Evolutionary conservation across 53 echinoderm and acorn worm species (phyloP).

Genomic region (Antedon mediterranea): DNA sequence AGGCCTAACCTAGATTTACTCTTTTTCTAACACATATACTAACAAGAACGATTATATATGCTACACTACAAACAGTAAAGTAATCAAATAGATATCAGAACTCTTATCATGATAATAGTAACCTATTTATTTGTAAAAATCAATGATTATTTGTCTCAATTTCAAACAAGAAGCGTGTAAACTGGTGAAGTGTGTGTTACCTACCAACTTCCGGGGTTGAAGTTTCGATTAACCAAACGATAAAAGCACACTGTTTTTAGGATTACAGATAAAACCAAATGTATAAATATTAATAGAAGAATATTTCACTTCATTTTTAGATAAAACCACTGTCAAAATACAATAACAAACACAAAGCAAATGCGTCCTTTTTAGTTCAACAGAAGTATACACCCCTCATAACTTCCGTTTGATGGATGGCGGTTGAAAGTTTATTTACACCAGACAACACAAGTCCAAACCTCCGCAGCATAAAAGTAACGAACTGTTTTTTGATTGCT

Average conservation of each 20-base stretch:
- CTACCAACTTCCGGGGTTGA: not conserved
- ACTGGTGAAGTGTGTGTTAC: not conserved
- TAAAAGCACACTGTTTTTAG: not conserved
- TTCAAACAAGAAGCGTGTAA: not conserved
- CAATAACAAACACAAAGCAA: not conserved
- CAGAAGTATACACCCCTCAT: not conserved
- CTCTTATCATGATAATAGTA: not conserved
- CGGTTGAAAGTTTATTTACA: constrained; percentile 1
- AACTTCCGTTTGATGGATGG: constrained; percentile 1
- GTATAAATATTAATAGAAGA: not conserved
- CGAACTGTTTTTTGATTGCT: not conserved
- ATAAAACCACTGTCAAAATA: not conserved
- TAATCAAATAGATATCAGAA: not conserved
- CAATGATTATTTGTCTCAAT: not conserved
- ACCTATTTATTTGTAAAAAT: not conserved
- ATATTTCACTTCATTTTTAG: not conserved
- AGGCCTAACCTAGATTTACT: no score
- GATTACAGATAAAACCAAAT: not conserved
- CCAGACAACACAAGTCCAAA: not conserved
- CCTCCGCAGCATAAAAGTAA: not conserved
- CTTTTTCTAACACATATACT: no score
- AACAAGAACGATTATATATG: no score
- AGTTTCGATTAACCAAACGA: not conserved
- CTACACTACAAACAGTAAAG: not conserved
- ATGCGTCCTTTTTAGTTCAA: not conserved